These are phyloP conservation scores for Phengaris alcon DNA, from an alignment of 2,888 invertebrate genomes.

Conservation along the genomic window DNA sequence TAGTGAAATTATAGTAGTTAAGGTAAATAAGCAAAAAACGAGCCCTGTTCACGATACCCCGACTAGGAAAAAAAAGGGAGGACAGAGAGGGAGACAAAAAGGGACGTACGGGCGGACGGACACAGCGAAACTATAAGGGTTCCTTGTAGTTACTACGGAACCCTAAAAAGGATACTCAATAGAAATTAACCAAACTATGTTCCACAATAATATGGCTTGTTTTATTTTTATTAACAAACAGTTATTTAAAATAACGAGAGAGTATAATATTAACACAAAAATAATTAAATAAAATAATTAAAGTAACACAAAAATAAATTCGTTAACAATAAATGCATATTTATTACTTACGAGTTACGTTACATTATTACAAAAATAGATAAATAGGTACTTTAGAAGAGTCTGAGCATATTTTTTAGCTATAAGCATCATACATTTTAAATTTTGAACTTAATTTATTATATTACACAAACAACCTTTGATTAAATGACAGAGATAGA, in stretches of 20 bases:
- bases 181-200: constrained; percentile 11
- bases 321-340: constrained; percentile 73
- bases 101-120: too few relatives aligned
- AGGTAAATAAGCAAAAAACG: too few relatives aligned
- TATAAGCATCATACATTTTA: constrained; percentile 50
- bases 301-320: constrained; percentile 71
- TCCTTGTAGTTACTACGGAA: constrained; percentile 23
- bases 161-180: neutral
- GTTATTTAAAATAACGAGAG: constrained; percentile 52
- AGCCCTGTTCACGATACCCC: too few relatives aligned
- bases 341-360: constrained; percentile 44
- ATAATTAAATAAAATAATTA: constrained; percentile 47
- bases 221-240: constrained; percentile 48
- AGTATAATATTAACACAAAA: constrained; percentile 55
- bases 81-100: too few relatives aligned
- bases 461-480: constrained; percentile 26
- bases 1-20: too few relatives aligned
- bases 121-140: neutral
- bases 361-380: constrained; percentile 57
- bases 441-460: constrained; percentile 30
- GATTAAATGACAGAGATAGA: neutral
- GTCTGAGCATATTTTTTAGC: constrained; percentile 54
- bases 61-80: too few relatives aligned
- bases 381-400: constrained; percentile 46
- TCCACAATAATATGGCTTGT: constrained; percentile 34